Base-by-base conservation (phyloP, 2,113 vertebrate genomes). In the Steatornis caripensis region DNA sequence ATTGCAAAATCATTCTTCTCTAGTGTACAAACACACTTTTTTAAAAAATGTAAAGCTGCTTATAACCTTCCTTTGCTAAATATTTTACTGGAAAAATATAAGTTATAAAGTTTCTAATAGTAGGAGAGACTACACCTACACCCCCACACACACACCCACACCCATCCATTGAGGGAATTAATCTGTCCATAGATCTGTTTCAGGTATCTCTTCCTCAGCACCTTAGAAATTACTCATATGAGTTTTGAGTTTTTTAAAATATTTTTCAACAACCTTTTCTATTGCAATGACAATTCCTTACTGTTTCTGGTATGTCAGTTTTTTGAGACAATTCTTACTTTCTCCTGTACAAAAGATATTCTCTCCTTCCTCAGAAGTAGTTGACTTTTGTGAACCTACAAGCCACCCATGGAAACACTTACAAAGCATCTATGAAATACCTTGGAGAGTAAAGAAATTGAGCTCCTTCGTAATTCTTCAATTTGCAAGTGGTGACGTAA, bases 171-270 rank as follows among this genome's bases (percentile, higher is more conserved):
- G 32, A 66, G 8, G 18, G n/a, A 87, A 82, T 75, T 54, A 0
- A 26, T 66, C 43, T 57, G 3, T 70, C 88, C 65, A 65, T 24
- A 48, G 23, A 30, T 70, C 39, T 58, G 7, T 82, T 69, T 66
- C 37, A 41, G 9, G 5, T 72, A 27, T 54, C 4, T 62, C n/a
- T 80, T 89, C 14, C 19, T 81, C 1, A 0, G 5, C 55, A 39
- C 9, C 24, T 83, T 66, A 39, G 27, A 22, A 89, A 72, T 71
- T 69, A 49, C 6, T n/a, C 2, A 4, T 43, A 26, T 8, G 10
- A 72, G 4, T 14, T 46, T 29, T 7, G 4, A 2, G 0, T 0
- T 8, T 24, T 36, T 53, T n/a, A 30, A 60, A 45, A 16, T 48
- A 18, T 11, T 65, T 90, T 91, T 77, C 41, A 62, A 32, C 7